phyloP scores from a whole-genome alignment of 2,113 vertebrate species.

The Mesembrinibis cayennensis region DNA sequence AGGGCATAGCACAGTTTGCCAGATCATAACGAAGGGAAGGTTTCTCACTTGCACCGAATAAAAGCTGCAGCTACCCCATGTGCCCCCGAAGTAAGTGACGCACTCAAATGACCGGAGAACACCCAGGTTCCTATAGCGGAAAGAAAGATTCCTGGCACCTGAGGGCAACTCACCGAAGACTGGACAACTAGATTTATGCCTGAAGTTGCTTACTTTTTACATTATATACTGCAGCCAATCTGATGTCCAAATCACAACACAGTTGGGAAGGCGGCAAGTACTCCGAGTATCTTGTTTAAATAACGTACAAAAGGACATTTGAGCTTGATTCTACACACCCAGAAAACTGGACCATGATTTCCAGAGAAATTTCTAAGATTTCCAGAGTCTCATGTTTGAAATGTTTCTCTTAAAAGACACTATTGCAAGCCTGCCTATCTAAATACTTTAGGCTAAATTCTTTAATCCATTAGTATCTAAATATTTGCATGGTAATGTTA shows the following conservation, averaged over 20 bases:
- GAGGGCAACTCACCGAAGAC: background rate
- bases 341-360: background rate
- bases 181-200: background rate
- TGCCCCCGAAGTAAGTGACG: background rate
- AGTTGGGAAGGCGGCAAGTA: background rate
- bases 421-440: background rate
- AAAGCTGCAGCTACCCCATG: background rate
- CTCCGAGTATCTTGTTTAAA: background rate
- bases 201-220: background rate
- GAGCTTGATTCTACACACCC: background rate
- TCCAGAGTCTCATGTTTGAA: background rate
- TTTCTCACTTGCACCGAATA: background rate
- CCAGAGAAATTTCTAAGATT: background rate
- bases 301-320: background rate
- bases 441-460: background rate
- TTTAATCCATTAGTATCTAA: background rate
- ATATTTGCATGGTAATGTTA: slow-evolving; percentile 1
- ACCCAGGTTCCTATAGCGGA: accelerated
- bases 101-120: background rate
- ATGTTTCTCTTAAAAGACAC: background rate
- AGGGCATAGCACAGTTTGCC: background rate
- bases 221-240: background rate
- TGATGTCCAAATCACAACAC: background rate
- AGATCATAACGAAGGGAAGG: background rate
- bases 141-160: background rate